A percentile compares a stretch with the other conserved stretches of the same genome.
phyloP scores from a whole-genome alignment of 2,888 invertebrate species.

The Cerastis rubricosa region DNA sequence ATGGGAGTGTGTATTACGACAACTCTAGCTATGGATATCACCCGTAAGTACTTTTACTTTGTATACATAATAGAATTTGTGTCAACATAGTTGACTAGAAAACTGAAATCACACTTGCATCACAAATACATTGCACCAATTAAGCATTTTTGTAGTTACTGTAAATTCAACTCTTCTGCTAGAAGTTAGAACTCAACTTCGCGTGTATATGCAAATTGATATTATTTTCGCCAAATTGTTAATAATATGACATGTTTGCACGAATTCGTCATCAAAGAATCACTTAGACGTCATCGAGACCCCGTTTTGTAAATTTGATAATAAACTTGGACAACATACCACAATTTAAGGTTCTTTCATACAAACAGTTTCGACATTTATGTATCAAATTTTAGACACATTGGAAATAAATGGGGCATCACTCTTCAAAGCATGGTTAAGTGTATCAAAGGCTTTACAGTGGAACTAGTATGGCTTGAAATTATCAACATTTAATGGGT shows the following conservation, averaged over 20 bases:
- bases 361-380: slow-evolving; percentile 7
- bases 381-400: background rate
- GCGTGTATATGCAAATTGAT: slow-evolving; percentile 27
- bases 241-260: slow-evolving; percentile 49
- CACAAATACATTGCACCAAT: slow-evolving; percentile 52
- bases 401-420: slow-evolving; percentile 7
- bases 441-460: background rate
- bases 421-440: background rate
- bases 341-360: slow-evolving; percentile 1
- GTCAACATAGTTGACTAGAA: slow-evolving; percentile 27
- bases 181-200: slow-evolving; percentile 28
- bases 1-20: slow-evolving; percentile 86
- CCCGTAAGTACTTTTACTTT: slow-evolving; percentile 79
- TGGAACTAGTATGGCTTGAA: slow-evolving; percentile 29
- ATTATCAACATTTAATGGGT: slow-evolving; percentile 38
- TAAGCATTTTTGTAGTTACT: slow-evolving; percentile 28
- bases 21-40: slow-evolving; percentile 87
- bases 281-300: slow-evolving; percentile 21
- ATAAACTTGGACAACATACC: slow-evolving; percentile 16
- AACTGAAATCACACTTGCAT: slow-evolving; percentile 49
- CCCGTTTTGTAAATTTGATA: slow-evolving; percentile 45
- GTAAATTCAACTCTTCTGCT: slow-evolving; percentile 21
- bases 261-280: slow-evolving; percentile 42
- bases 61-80: slow-evolving; percentile 12
- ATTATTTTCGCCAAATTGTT: slow-evolving; percentile 41